phyloP scores from a whole-genome alignment of 2,888 invertebrate genomes.

The Amphipoea oculea region DNA sequence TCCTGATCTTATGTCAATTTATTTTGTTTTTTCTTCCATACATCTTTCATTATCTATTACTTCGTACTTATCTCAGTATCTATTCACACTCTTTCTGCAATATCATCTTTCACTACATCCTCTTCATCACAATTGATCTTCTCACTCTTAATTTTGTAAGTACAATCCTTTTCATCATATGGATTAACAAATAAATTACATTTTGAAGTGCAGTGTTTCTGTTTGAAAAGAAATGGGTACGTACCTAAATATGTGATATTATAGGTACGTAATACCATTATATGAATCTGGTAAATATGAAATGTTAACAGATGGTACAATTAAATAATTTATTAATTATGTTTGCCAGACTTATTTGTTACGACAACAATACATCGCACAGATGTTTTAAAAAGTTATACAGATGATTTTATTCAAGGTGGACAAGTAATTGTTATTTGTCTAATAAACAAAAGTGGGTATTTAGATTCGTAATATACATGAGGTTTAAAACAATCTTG shows the following conservation, averaged over 20 bases:
- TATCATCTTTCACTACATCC: neutral
- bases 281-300: neutral
- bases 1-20: neutral
- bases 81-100: neutral
- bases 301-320: neutral
- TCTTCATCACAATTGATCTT: neutral
- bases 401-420: slow-evolving; percentile 3
- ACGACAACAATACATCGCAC: neutral
- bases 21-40: neutral
- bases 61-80: neutral
- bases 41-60: neutral
- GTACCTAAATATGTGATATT: neutral
- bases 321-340: neutral
- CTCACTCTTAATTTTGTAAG: too few species aligned
- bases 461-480: neutral
- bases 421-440: neutral
- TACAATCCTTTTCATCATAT: neutral
- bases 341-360: neutral
- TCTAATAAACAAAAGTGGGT: neutral
- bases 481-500: neutral
- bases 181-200: neutral
- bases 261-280: neutral
- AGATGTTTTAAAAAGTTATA: slow-evolving; percentile 10
- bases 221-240: neutral
- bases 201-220: neutral